Percentiles rank a stretch among this genome's conserved stretches.
Conservation (phyloP, 2,113 vertebrate species). For the Dryoscopus gambensis region DNA sequence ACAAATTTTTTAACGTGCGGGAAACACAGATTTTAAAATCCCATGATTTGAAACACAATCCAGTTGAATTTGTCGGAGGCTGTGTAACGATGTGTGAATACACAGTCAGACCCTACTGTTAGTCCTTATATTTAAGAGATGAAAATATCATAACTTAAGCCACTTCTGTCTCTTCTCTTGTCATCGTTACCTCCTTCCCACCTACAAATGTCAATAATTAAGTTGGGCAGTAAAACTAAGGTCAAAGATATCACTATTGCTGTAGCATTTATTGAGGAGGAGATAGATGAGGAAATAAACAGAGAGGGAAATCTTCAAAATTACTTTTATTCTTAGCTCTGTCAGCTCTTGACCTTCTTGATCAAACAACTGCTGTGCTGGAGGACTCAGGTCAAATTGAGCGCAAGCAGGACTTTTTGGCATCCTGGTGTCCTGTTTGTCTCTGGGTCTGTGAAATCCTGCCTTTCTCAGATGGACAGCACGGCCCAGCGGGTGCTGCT, state of each 20-base stretch:
- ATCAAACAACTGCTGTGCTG: not conserved
- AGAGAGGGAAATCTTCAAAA: not conserved
- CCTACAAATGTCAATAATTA: not conserved
- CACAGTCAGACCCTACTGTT: not conserved
- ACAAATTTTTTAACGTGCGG: not conserved
- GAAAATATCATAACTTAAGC: not conserved
- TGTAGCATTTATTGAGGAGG: not conserved
- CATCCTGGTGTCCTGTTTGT: not conserved
- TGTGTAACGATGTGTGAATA: rapidly evolving
- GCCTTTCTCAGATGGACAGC: not conserved
- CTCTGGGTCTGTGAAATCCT: not conserved
- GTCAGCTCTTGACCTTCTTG: not conserved
- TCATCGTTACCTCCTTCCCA: not conserved
- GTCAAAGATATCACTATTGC: not conserved
- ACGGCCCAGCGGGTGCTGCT: not conserved
- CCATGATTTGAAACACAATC: not conserved
- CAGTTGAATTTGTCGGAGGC: not conserved
- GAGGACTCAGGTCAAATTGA: rapidly evolving
- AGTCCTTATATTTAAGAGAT: not conserved
- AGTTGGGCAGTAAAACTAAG: not conserved
- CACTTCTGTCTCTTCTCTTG: not conserved
- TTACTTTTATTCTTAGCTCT: not conserved
- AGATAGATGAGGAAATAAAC: not conserved
- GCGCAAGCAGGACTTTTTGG: rapidly evolving
- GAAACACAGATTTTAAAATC: not conserved